Percentiles rank a stretch among this genome's conserved stretches.
Evolutionary conservation across 2,797 vertebrate genomes (phyloP).

Genomic region (Anguilla marmorata): DNA sequence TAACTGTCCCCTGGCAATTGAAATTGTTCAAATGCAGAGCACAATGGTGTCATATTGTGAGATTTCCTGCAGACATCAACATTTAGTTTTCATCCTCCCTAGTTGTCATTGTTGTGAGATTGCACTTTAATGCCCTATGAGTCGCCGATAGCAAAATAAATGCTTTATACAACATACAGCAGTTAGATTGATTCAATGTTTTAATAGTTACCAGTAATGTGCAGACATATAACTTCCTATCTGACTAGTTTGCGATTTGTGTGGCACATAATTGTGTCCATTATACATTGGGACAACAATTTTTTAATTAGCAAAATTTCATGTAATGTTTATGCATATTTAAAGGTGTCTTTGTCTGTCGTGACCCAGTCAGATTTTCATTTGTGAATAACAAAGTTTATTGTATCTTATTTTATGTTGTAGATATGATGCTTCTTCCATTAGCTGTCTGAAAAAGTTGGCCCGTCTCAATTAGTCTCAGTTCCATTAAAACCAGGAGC

Average conservation of each 20-base stretch:
- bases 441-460: not conserved
- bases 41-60: not conserved
- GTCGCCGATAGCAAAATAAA: not conserved
- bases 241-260: not conserved
- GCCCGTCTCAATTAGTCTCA: not conserved
- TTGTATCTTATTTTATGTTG: not conserved
- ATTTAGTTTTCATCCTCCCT: not conserved
- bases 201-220: not conserved
- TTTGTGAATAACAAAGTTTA: not conserved
- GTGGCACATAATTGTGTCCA: not conserved
- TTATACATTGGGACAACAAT: not conserved
- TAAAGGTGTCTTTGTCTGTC: not conserved
- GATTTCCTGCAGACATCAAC: not conserved
- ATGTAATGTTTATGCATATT: not conserved
- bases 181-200: not conserved
- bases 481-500: not conserved
- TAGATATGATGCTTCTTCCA: not conserved
- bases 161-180: not conserved
- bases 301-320: not conserved
- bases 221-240: not conserved
- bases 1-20: conserved; percentile 15
- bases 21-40: conserved; percentile 1
- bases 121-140: not conserved
- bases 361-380: not conserved
- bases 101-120: not conserved